phyloP scores from a whole-genome alignment of 2,888 invertebrate genomes.

The Blastobasis adustella region DNA sequence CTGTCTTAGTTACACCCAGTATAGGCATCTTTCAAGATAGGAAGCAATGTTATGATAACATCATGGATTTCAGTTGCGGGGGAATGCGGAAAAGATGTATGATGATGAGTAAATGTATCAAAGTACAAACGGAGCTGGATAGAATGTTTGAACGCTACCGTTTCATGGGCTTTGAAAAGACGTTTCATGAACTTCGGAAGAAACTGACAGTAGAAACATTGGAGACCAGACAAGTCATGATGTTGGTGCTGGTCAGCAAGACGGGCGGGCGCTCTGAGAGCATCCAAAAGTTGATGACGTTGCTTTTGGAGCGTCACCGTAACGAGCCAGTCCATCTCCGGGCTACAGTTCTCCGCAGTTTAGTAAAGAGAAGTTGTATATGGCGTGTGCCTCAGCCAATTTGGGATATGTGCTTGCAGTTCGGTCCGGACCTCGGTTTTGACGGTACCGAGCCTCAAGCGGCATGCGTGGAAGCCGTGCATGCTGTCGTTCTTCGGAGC shows the following conservation, averaged over 20 bases:
- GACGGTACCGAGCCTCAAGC: slow-evolving; percentile 35
- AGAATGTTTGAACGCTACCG: slow-evolving; percentile 43
- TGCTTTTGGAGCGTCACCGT: slow-evolving; percentile 27
- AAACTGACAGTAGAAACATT: slow-evolving; percentile 33
- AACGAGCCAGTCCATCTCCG: slow-evolving; percentile 46
- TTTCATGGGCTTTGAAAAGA: slow-evolving; percentile 35
- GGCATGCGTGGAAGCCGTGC: slow-evolving; percentile 43
- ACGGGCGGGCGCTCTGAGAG: slow-evolving; percentile 36
- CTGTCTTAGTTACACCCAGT: slow-evolving; percentile 2
- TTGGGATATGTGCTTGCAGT: slow-evolving; percentile 38
- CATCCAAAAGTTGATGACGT: slow-evolving; percentile 30
- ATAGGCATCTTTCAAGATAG: slow-evolving; percentile 20
- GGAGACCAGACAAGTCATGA: slow-evolving; percentile 42
- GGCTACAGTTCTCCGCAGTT: slow-evolving; percentile 45
- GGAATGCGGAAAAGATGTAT: no score
- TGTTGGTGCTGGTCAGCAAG: slow-evolving; percentile 53
- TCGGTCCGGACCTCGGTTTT: slow-evolving; percentile 41
- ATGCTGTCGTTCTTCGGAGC: slow-evolving; percentile 39
- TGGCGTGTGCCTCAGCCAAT: slow-evolving; percentile 40
- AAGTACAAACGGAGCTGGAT: slow-evolving; percentile 28
- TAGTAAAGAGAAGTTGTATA: slow-evolving; percentile 40
- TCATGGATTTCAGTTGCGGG: no score
- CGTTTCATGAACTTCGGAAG: slow-evolving; percentile 36
- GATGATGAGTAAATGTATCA: no score
- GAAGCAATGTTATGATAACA: neutral